Base-by-base conservation (phyloP, 2,797 vertebrate genomes). In the Lepus townsendii region DNA sequence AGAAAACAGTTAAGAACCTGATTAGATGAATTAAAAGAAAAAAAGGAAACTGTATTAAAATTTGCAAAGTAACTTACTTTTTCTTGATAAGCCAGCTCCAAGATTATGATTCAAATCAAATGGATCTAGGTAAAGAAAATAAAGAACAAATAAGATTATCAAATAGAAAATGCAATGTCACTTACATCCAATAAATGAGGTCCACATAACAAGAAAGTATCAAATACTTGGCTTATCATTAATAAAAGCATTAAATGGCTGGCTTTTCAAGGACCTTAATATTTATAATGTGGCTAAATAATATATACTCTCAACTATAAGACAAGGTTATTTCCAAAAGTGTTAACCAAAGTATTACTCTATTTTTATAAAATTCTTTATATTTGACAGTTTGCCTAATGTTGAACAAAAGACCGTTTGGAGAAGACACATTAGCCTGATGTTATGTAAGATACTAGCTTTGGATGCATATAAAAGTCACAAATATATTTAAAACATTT, bases 81-180 rank as follows among this genome's bases (percentile, higher is more conserved):
- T 99, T 96, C 99, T 99, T 94, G 99, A 99, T 87, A 99, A 98
- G 93, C 99, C 99, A 95, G 99, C 99, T 97, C 99, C 99, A 92
- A 99, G 99, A 97, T 99, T 99, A 97, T 99, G 99, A 97, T 99
- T 99, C 97, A 99, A 98, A 98, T 99, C 99, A 96, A 99, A 99
- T 0, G 99, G 99, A 98, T 99, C 99, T 99, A 97, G 57, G 95
- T 80, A 91, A 97, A 96, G 87, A 93, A 65, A 52, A 84, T 90
- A 42, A 94, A 88, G 13, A 90, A 35, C 14, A 82, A 91, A 32
- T 79, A 65, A 73, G 77, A 79, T 69, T 92, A 73, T 71, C 42
- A 92, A 84, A 32, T 7, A 90, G 73, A 47, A 92, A 88, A 72
- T 50, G 27, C 12, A 80, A 27, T 82, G 42, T 60, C 35, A 57